A percentile compares a stretch with the other conserved stretches of the same genome.
phyloP scores from a whole-genome alignment of 2,797 vertebrate genomes.

The Spea hammondii region DNA sequence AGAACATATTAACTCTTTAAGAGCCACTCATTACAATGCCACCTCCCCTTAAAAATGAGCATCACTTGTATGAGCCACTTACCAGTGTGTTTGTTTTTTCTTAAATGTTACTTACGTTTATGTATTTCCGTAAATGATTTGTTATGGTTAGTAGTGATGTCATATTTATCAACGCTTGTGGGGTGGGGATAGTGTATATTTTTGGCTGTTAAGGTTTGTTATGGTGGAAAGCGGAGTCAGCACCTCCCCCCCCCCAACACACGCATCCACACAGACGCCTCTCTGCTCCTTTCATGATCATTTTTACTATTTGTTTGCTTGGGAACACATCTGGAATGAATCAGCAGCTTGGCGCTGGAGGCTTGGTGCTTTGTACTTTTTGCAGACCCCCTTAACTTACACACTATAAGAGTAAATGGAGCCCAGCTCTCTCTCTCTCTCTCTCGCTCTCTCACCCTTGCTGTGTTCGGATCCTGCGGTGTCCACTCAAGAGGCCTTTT shows the following conservation, averaged over 20 bases:
- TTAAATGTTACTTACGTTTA: too few relatives aligned
- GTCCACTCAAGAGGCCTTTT: slow-evolving; percentile 41
- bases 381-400: slow-evolving; percentile 45
- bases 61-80: too few relatives aligned
- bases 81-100: too few relatives aligned
- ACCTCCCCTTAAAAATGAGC: too few relatives aligned
- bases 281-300: slow-evolving; percentile 41
- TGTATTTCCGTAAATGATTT: too few relatives aligned
- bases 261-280: slow-evolving; percentile 4
- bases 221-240: slow-evolving; percentile 22
- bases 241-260: slow-evolving; percentile 10
- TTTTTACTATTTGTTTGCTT: slow-evolving; percentile 53
- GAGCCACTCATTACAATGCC: too few relatives aligned
- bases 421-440: slow-evolving; percentile 14
- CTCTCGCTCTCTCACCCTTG: neutral
- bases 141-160: too few relatives aligned
- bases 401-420: slow-evolving; percentile 41
- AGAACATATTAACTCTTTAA: too few relatives aligned
- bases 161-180: neutral
- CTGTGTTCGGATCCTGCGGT: slow-evolving; percentile 44
- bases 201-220: slow-evolving; percentile 40
- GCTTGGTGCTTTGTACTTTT: slow-evolving; percentile 43
- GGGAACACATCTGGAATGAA: slow-evolving; percentile 51
- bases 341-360: slow-evolving; percentile 40
- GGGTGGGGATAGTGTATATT: slow-evolving; percentile 21